A percentile compares a stretch with the other conserved stretches of the same genome.
phyloP scores from a whole-genome alignment of 2,797 vertebrate genomes.

The Choloepus didactylus region DNA sequence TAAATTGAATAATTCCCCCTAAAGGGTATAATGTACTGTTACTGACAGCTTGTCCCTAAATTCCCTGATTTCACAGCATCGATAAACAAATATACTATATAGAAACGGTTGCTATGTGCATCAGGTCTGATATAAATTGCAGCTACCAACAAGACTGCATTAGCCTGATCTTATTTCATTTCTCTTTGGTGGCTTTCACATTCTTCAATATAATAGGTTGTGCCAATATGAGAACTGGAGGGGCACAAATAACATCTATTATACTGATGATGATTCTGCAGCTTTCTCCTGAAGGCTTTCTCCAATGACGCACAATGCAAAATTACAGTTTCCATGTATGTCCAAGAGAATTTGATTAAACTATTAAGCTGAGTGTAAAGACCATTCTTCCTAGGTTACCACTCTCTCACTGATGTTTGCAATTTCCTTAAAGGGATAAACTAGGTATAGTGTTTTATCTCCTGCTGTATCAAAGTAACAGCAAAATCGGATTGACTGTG shows the following conservation, averaged over 20 bases:
- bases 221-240: neutral
- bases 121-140: neutral
- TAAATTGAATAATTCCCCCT: slow-evolving; percentile 71
- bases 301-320: neutral
- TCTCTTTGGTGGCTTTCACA: neutral
- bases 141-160: neutral
- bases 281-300: neutral
- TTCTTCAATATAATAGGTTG: neutral
- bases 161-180: slow-evolving; percentile 6
- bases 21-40: neutral
- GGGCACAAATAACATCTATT: neutral
- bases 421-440: neutral
- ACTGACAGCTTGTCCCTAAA: slow-evolving; percentile 53
- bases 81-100: neutral
- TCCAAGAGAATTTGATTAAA: neutral
- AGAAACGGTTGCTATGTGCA: neutral
- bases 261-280: neutral
- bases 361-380: neutral
- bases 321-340: neutral
- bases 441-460: neutral
- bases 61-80: neutral
- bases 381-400: neutral
- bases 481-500: neutral
- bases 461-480: neutral
- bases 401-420: neutral